Conservation (phyloP, 2,797 vertebrate genomes). For the Botia almorhae region DNA sequence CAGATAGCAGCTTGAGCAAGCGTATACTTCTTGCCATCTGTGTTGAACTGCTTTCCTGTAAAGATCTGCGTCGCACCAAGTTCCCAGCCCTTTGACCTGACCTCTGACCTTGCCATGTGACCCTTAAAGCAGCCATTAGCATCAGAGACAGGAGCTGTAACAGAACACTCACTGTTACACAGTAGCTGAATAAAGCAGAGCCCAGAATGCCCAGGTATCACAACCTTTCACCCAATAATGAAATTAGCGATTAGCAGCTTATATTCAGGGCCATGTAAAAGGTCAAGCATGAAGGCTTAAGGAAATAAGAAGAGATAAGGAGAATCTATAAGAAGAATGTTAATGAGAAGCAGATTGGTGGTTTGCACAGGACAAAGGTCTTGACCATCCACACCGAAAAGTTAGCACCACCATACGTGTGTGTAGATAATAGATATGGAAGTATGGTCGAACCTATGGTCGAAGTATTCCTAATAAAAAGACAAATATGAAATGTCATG, state of each 20-base stretch:
- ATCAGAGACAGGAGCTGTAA: constrained; percentile 50
- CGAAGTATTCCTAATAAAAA: neutral
- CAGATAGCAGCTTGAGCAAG: neutral
- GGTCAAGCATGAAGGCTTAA: constrained; percentile 48
- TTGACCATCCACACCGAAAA: neutral
- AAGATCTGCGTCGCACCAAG: constrained; percentile 28
- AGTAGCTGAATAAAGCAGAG: constrained; percentile 36
- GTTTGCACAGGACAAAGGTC: constrained; percentile 4
- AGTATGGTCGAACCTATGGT: neutral
- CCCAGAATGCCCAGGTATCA: constrained; percentile 48
- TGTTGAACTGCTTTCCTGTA: neutral
- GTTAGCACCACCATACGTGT: constrained; percentile 17
- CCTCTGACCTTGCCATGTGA: constrained; percentile 41
- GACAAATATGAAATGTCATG: neutral
- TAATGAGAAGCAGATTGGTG: constrained; percentile 49
- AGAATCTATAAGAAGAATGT: constrained; percentile 6
- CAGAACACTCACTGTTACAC: constrained; percentile 54
- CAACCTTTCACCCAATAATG: constrained; percentile 55
- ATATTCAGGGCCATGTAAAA: constrained; percentile 39
- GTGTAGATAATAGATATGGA: neutral
- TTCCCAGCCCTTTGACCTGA: constrained; percentile 40
- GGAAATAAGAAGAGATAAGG: constrained; percentile 45
- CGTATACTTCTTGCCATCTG: constrained; percentile 40
- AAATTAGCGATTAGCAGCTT: constrained; percentile 55
- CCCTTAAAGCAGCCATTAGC: constrained; percentile 49